Conservation (phyloP, 2,113 vertebrate genomes). For the Percopsis transmontana region DNA sequence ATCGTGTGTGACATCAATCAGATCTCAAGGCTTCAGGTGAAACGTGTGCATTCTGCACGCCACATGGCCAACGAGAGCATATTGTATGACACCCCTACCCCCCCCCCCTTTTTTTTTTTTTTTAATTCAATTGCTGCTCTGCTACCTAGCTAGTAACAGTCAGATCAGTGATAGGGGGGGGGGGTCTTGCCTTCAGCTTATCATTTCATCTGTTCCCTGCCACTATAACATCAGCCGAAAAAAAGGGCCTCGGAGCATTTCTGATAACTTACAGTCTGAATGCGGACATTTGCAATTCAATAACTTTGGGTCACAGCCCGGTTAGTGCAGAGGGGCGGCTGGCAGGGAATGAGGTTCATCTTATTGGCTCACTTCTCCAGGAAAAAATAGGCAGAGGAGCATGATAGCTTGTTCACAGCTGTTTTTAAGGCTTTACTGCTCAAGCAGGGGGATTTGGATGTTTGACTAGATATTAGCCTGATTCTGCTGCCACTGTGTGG, state of each 20-base stretch:
- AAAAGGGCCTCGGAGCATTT: constrained; percentile 29
- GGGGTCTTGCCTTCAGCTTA: constrained; percentile 38
- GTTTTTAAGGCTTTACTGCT: constrained; percentile 29
- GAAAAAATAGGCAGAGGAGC: constrained; percentile 43
- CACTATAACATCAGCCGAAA: constrained; percentile 39
- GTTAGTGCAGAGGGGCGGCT: constrained; percentile 13
- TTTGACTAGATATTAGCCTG: constrained; percentile 37
- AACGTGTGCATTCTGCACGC: not conserved
- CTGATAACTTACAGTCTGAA: constrained; percentile 46
- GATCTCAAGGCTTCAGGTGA: constrained; percentile 27
- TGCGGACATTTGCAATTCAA: constrained; percentile 56
- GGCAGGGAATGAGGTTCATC: constrained; percentile 11
- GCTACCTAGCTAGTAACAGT: constrained; percentile 24
- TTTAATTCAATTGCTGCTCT: constrained; percentile 1
- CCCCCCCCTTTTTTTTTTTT: too few species aligned
- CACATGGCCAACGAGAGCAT: constrained; percentile 11
- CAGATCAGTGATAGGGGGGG: constrained; percentile 48
- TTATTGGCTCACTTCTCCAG: constrained; percentile 5
- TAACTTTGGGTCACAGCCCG: constrained; percentile 23
- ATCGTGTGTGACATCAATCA: constrained; percentile 41
- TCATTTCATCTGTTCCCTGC: constrained; percentile 59
- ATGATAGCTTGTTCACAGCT: constrained; percentile 27
- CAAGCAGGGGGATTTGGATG: constrained; percentile 42
- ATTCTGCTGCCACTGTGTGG: constrained; percentile 8
- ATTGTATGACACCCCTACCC: not conserved